Percentiles rank a stretch among this genome's conserved stretches.
phyloP scores from a whole-genome alignment of 2,888 invertebrate species.

The Drosophila trichaetosa region DNA sequence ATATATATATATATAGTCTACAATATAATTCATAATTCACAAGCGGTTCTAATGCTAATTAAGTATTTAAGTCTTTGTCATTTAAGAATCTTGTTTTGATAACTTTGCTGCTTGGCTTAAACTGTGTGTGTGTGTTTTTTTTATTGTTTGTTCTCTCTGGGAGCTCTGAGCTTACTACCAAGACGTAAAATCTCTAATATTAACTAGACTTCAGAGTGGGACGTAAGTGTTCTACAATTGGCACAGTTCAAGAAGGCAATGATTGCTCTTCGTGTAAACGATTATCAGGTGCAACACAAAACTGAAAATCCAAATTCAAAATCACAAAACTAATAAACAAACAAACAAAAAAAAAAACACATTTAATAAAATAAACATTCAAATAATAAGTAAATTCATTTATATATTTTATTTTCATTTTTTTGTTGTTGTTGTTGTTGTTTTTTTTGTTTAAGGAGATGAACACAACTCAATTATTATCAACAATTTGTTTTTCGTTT shows the following conservation, averaged over 20 bases:
- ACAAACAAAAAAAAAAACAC: neutral
- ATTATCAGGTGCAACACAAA: conserved; percentile 33
- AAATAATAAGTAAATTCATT: conserved; percentile 25
- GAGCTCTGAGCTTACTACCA: conserved; percentile 6
- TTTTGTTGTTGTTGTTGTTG: neutral
- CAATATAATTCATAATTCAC: conserved; percentile 7
- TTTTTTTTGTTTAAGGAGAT: conserved; percentile 32
- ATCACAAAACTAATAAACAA: neutral
- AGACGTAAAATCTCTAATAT: conserved; percentile 6
- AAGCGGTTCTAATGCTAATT: conserved; percentile 28
- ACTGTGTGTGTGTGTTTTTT: neutral
- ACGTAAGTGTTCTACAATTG: conserved; percentile 29
- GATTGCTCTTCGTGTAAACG: conserved; percentile 14
- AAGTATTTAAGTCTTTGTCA: conserved; percentile 5
- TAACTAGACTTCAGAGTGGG: conserved; percentile 11
- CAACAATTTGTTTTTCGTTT: conserved; percentile 53
- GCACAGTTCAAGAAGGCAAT: conserved; percentile 35
- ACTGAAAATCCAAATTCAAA: neutral
- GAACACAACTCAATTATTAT: conserved; percentile 64
- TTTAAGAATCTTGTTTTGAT: neutral
- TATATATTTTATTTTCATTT: conserved; percentile 21
- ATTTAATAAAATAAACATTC: neutral
- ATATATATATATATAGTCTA: conserved; percentile 8
- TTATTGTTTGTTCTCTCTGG: neutral
- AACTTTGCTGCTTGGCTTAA: conserved; percentile 9